Evolutionary conservation across 2,113 vertebrate species (phyloP).

Genomic region (Phoenicopterus ruber): DNA sequence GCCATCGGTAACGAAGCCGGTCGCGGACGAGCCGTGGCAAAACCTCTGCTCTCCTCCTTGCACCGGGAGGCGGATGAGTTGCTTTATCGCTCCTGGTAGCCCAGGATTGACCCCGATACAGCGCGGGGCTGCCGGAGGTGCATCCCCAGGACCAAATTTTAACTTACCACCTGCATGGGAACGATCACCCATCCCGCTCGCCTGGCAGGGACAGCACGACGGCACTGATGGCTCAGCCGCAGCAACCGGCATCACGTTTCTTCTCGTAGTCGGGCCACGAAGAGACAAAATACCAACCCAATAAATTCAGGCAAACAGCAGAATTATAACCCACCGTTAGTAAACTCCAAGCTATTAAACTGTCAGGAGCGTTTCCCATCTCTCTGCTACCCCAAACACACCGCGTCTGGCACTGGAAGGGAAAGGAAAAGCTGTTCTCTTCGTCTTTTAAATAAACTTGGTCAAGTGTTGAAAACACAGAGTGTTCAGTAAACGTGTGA

Average conservation of each 20-base stretch:
- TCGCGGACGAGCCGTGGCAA: background rate
- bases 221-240: background rate
- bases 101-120: background rate
- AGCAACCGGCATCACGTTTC: rapidly evolving
- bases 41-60: background rate
- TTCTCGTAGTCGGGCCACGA: background rate
- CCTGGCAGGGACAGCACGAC: background rate
- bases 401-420: background rate
- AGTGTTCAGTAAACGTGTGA: background rate
- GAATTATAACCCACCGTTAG: background rate
- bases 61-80: background rate
- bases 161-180: background rate
- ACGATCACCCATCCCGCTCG: background rate
- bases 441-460: constrained; percentile 12
- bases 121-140: background rate
- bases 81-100: background rate
- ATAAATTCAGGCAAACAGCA: background rate
- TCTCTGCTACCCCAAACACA: background rate
- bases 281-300: background rate
- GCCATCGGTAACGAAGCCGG: rapidly evolving
- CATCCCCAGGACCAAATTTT: background rate
- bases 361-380: background rate
- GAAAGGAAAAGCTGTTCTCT: background rate
- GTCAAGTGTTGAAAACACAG: background rate
- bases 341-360: constrained; percentile 40